These are phyloP conservation scores for Steinernema scapterisci DNA, from an alignment of 2,888 invertebrate species.

Conservation along the genomic window DNA sequence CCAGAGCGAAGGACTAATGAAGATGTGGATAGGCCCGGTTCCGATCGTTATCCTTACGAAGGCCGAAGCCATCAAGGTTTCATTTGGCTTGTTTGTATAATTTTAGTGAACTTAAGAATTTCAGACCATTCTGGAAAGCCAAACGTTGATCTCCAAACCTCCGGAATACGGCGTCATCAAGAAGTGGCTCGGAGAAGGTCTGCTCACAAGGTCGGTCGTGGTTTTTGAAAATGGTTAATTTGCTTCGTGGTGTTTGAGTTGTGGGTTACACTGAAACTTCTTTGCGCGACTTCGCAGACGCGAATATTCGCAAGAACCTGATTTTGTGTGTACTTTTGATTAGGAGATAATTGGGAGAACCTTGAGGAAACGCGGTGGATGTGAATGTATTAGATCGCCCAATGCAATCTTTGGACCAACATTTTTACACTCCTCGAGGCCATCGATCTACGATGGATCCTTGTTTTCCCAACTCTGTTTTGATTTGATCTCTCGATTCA, in stretches of 20 bases:
- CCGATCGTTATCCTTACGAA: conserved; percentile 43
- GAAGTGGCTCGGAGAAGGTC: conserved; percentile 71
- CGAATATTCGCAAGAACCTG: background rate
- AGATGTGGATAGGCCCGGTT: conserved; percentile 51
- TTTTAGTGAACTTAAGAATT: background rate
- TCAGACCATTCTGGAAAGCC: conserved; percentile 60
- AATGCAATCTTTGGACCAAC: too few relatives aligned
- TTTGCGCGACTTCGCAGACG: background rate
- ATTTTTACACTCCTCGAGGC: too few relatives aligned
- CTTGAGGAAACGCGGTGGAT: too few relatives aligned
- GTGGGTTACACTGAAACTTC: background rate
- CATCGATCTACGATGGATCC: too few relatives aligned
- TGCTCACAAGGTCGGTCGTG: conserved; percentile 68
- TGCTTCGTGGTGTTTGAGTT: background rate
- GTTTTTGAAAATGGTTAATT: too few relatives aligned
- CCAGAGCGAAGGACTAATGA: conserved; percentile 36
- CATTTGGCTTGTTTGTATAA: background rate
- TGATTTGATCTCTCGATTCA: conserved; percentile 44
- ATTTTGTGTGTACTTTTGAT: background rate
- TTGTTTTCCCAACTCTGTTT: too few relatives aligned
- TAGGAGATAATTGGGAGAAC: background rate
- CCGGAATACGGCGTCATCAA: conserved; percentile 68
- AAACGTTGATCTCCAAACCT: conserved; percentile 67
- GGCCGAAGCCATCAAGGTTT: conserved; percentile 47
- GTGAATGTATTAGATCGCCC: too few relatives aligned